Evolutionary conservation across 2,888 invertebrate genomes (phyloP), one percentile per base, ranked within the genome.

Genomic region (Ormia ochracea): DNA sequence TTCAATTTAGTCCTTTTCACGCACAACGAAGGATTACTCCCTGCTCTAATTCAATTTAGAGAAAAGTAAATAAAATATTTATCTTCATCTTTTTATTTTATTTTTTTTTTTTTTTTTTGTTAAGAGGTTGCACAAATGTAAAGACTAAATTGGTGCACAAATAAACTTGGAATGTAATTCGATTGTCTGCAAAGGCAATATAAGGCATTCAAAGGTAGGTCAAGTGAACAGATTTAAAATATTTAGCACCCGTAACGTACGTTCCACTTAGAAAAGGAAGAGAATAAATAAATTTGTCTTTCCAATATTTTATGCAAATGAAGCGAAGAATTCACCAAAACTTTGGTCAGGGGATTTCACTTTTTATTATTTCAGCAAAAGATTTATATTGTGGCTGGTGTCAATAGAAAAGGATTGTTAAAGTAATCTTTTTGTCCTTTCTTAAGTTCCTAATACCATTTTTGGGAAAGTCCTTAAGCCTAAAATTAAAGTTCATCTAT

Each of bases 121-220:
- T 68, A 56, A 38, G 56, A 38, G 56, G 61, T 73, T 68, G 63
- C 63, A 38, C n/a, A 48, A 59, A 69, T 21, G 7, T 38, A 26
- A 58, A 58, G 31, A 9, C 59, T 77, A 58, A 72, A 66, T 43
- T 59, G 43, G 50, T 72, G 31, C 17, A 6, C 19, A 70, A 66
- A 72, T 52, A 66, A 68, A 68, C n/a, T 68, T 73, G 19, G 48
- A 78, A 73, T 43, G 43, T 17, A 45, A 61, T 72, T 72, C 68
- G 72, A 73, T 61, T 66, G 48, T 68, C 45, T 48, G 41, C 45
- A 36, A 38, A 54, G 66, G 59, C 54, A 72, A 54, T 38, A 31
- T 14, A 36, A 52, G 56, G 38, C 31, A 72, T 26, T 19, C 19
- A 31, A 72, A 56, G 72, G 61, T 68, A 73, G 78, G 78, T 68